Evolutionary conservation across 2,888 invertebrate species (phyloP), one percentile per base, ranked within the genome.

Genomic region (Chrysolina haemoptera): DNA sequence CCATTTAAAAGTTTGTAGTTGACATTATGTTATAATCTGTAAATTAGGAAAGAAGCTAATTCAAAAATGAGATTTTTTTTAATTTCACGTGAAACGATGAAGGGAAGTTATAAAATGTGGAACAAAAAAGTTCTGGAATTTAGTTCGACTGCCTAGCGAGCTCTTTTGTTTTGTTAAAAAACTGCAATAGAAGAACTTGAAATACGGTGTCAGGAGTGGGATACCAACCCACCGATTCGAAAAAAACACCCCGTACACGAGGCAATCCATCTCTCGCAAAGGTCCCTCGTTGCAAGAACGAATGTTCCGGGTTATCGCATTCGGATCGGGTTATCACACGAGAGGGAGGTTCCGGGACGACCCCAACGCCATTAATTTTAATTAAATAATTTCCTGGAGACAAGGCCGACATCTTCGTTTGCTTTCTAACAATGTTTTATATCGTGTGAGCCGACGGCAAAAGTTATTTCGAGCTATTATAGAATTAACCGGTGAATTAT

Each of bases 291-390:
- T 43, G 64, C 41, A 14, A 46, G 12, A 73, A 73, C 70, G 75
- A 75, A 73, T 76, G 70, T 71, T 73, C 69, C 50, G 67, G 71
- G 70, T 72, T 76, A 70, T 74, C 74, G 74, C 72, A 73, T 68
- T 71, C 74, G 74, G 68, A 76, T 74, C 74, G 59, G 74, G 65
- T 78, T 78, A 78, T 78, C 74, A 76, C 71, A 76, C 70, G 74
- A 73, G 74, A 75, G 77, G 79, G 76, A 76, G 75, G 75, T 62
- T 64, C 63, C 70, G 59, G 68, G 68, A 68, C 77, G 73, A 62
- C 63, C 68, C 76, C 74, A 74, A 73, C 73, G 59, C 62, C 73
- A 80, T 77, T 74, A 78, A 79, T 80, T 79, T 80, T 80, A 80
- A 80, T 80, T 78, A 76, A 80, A 79, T 76, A 80, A 76, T 79